Percentiles rank a stretch among this genome's conserved stretches.
Evolutionary conservation across 2,797 vertebrate genomes (phyloP).

Genomic region (Pachyuromys duprasi): DNA sequence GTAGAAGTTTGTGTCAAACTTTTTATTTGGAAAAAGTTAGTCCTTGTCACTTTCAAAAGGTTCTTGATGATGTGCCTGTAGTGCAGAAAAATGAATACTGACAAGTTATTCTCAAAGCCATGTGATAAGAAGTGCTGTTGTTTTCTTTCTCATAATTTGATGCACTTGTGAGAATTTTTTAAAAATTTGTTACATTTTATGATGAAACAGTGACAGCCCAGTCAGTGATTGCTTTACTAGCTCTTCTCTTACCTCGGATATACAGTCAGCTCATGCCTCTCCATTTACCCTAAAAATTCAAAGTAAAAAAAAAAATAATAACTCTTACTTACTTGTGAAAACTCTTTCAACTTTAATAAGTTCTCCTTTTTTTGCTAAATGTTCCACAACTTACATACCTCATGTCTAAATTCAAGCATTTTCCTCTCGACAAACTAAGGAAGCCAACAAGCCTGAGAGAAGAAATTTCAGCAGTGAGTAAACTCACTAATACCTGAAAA

Average conservation of each 20-base stretch:
- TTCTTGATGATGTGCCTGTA: constrained; percentile 13
- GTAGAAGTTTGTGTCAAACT: constrained; percentile 2
- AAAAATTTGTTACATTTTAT: constrained; percentile 65
- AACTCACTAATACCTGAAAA: neutral
- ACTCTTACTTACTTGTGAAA: constrained; percentile 29
- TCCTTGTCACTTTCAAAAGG: constrained; percentile 29
- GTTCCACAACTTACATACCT: neutral
- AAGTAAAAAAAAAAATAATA: neutral
- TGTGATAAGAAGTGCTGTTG: constrained; percentile 24
- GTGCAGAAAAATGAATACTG: constrained; percentile 51
- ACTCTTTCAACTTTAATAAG: constrained; percentile 37
- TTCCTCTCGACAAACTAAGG: constrained; percentile 22
- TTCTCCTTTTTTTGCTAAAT: constrained; percentile 49
- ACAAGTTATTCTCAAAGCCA: constrained; percentile 47
- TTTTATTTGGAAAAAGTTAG: constrained; percentile 48
- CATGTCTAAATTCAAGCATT: constrained; percentile 26
- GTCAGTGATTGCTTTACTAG: constrained; percentile 54
- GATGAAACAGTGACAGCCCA: constrained; percentile 55
- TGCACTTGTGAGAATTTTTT: constrained; percentile 61
- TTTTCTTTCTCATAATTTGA: constrained; percentile 59
- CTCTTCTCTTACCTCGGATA: neutral
- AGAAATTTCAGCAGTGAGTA: neutral
- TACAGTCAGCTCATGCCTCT: constrained; percentile 9
- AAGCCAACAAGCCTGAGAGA: neutral
- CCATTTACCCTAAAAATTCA: constrained; percentile 28